phyloP scores from a whole-genome alignment of 2,888 invertebrate genomes.

The Sisyra nigra region DNA sequence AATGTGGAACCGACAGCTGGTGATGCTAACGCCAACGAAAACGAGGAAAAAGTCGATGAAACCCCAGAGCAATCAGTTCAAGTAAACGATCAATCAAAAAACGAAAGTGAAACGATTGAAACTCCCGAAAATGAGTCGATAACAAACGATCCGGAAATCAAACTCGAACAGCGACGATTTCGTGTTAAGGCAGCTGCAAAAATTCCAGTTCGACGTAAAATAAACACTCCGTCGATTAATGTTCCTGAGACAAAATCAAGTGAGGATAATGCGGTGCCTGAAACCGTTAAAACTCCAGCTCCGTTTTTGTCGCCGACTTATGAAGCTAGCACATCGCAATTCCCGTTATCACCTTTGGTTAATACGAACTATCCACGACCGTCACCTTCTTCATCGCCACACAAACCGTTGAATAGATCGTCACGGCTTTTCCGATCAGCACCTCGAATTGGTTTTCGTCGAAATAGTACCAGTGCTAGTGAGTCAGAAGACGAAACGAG shows the following conservation, averaged over 20 bases:
- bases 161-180: not conserved
- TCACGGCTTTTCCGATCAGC: slow-evolving; percentile 47
- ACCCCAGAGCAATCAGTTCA: not conserved
- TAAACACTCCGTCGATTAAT: no score
- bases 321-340: not conserved
- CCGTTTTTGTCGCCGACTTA: not conserved
- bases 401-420: slow-evolving; percentile 12
- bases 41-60: not conserved
- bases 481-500: slow-evolving; percentile 49
- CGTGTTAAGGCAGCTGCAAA: slow-evolving; percentile 1
- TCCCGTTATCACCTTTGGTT: not conserved
- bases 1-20: not conserved
- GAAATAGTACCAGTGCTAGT: slow-evolving; percentile 51
- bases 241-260: no score
- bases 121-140: slow-evolving; percentile 19
- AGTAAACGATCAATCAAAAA: not conserved
- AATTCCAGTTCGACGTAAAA: not conserved
- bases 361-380: slow-evolving; percentile 25
- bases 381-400: slow-evolving; percentile 18
- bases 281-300: not conserved
- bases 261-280: not conserved
- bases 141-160: not conserved
- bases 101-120: slow-evolving; percentile 20
- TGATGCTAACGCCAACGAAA: not conserved
- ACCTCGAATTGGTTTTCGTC: slow-evolving; percentile 46